Evolutionary conservation across 2,797 vertebrate genomes (phyloP), one percentile per base, ranked within the genome.

Genomic region (Rhyacichthys aspro): DNA sequence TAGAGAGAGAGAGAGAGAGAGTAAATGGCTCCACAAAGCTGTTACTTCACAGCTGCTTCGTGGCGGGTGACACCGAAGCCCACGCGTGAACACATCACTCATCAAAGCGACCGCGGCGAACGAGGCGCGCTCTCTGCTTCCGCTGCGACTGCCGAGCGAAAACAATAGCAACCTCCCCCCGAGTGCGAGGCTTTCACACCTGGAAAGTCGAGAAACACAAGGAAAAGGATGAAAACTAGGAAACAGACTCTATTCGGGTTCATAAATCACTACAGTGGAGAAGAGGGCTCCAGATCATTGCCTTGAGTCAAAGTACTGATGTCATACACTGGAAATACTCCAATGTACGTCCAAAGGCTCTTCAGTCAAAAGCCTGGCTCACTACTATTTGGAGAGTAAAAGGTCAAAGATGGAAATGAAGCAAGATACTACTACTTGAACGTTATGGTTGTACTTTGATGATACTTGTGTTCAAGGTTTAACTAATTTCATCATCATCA

Each of bases 81-180:
- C 79, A 86, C 81, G 85, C 85, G 75, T 88, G 83, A 89, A 81
- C 86, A 90, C 83, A 78, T 86, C 82, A 76, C 89, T 89, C 89
- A 87, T 90, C 87, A 91, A 89, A 91, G 88, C 50, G 83, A 90
- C 88, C 83, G 84, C 90, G 87, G 79, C 82, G 76, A 38, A 38
- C 37, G 23, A 28, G 23, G 23, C 23, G 23, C 23, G 23, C 83
- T 77, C 77, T 72, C 72, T 61, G 83, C 81, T 84, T 85, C 84
- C 73, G 45, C 59, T 70, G 72, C 79, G 75, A 57, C 61, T 75
- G 82, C 64, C 0, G 69, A 57, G 64, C 33, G 85, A 88, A 32
- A 87, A 88, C 82, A 88, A 82, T 77, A 70, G 70, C 74, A 66
- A 41, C 56, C n/a, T n/a, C 67, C 28, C 50, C 71, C 55, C 68